Evolutionary conservation across 2,888 invertebrate genomes (phyloP).

Genomic region (Cantharis nigra): DNA sequence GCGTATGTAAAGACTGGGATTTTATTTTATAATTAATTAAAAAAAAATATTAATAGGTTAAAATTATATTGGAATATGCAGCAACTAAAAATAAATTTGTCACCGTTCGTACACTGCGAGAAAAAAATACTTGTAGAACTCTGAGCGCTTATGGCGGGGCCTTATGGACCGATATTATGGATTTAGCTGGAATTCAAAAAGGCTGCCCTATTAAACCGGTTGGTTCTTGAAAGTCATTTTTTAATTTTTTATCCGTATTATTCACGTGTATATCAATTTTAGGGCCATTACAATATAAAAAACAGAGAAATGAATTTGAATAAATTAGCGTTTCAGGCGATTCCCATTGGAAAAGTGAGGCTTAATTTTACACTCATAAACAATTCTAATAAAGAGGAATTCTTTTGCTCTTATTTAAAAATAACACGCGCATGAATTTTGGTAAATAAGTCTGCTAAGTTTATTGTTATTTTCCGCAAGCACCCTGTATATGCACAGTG

Average conservation of each 20-base stretch:
- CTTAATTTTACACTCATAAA: not conserved
- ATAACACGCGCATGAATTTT: not conserved
- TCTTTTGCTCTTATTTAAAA: not conserved
- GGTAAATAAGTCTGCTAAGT: too few relatives aligned
- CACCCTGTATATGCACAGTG: too few relatives aligned
- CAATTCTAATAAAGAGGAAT: not conserved
- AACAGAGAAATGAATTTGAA: not conserved
- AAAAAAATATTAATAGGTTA: not conserved
- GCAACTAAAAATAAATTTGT: not conserved
- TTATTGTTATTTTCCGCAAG: too few relatives aligned
- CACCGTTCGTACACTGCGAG: not conserved
- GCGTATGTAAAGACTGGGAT: not conserved
- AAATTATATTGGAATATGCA: not conserved
- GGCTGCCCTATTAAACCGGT: not conserved
- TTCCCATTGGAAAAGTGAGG: not conserved
- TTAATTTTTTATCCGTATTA: too few relatives aligned
- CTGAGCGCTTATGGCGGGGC: not conserved
- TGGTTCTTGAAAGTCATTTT: not conserved
- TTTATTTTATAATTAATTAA: not conserved
- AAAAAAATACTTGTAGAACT: not conserved
- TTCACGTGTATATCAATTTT: not conserved
- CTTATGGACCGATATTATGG: not conserved
- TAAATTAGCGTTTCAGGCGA: not conserved
- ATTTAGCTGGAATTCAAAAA: not conserved
- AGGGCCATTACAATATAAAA: not conserved